These are phyloP conservation scores for Pyrrhosoma nymphula DNA, from an alignment of 2,888 invertebrate species.

Conservation along the genomic window DNA sequence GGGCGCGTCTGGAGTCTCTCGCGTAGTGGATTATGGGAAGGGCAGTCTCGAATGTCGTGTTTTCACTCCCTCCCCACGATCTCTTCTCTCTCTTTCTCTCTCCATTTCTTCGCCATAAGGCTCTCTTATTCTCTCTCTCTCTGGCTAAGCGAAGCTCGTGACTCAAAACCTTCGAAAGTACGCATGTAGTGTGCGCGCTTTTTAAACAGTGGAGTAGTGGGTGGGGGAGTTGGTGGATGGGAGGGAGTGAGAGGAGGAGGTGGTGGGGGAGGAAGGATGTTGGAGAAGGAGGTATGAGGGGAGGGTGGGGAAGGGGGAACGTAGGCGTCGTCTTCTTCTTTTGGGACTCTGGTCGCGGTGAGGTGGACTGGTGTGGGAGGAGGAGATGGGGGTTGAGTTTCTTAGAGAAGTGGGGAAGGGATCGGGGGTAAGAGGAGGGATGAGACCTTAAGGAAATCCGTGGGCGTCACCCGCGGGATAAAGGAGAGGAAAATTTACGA, in stretches of 20 bases:
- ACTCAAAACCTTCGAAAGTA: background rate
- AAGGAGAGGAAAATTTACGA: conserved; percentile 3
- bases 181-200: conserved; percentile 4
- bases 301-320: background rate
- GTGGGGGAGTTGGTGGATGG: background rate
- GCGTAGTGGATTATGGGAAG: conserved; percentile 40
- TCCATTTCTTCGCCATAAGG: background rate
- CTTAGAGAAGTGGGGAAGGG: background rate
- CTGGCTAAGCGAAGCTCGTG: background rate
- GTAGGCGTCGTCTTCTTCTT: background rate
- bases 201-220: background rate
- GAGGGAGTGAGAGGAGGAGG: too few species aligned
- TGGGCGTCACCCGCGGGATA: background rate
- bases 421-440: background rate
- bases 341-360: background rate
- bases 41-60: background rate
- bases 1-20: conserved; percentile 51
- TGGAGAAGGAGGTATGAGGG: background rate
- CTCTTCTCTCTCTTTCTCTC: background rate
- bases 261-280: background rate
- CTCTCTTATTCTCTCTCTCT: too few species aligned
- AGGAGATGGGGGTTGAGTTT: background rate
- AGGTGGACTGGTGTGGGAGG: background rate
- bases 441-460: background rate
- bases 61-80: background rate